Base-by-base conservation (phyloP, 2,113 vertebrate genomes). In the Agapornis roseicollis region DNA sequence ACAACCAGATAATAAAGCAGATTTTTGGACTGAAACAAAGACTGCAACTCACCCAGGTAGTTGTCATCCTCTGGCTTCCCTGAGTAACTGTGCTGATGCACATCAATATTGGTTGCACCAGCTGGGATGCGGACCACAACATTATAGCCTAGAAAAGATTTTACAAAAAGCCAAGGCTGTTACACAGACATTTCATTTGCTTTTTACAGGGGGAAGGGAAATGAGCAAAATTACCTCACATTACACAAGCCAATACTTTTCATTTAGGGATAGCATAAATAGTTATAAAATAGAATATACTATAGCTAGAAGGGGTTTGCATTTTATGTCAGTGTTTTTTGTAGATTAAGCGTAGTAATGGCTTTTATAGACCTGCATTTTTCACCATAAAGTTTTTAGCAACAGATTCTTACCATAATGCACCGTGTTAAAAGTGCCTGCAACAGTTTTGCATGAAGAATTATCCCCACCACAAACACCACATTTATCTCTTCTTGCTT, bases 391-490 rank as follows among this genome's bases (percentile, higher is more conserved):
- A 80, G 73, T 90, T 97, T 91, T 94, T 85, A 94, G 94, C 55
- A 89, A 90, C 76, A 88, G 80, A 93, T 92, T 95, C 98, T 98
- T 98, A 99, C 99, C 99, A 79, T 99, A 99, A 98, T 97, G 99
- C 85, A 99, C 99, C 2, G 97, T 99, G 97, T 99, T 99, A 97
- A 99, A 99, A 68, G 99, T 99, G 92, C 98, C 99, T 70, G 99
- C 98, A 77, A 99, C 98, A 22, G 99, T 99, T 98, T 99, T 99
- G 98, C 99, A 99, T 27, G 99, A 99, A 77, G 99, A 99, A 97
- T 99, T 99, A 98, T 99, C 99, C 10, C 99, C 99, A 85, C 99
- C 99, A 55, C 99, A 99, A 93, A 99, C 98, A 11, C 99, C 99
- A 93, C 99, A 99, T 96, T 99, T 99, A 98, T 99, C 99, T 98